Evolutionary conservation across 2,113 vertebrate genomes (phyloP), one percentile per base, ranked within the genome.

Genomic region (Turnix velox): DNA sequence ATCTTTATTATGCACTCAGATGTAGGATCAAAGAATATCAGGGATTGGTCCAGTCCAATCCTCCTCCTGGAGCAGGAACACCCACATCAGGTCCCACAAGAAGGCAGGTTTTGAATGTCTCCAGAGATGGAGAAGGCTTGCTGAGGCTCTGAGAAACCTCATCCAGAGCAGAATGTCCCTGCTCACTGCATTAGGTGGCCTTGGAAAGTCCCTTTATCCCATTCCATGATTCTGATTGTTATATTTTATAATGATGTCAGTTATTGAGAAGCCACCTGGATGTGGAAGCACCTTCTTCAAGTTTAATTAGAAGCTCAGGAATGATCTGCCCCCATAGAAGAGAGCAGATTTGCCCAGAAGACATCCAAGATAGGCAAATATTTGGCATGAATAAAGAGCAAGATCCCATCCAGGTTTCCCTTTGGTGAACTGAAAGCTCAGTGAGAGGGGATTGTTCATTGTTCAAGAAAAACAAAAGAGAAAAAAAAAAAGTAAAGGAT

Each of bases 351-450:
- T 31, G 20, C 20, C 12, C 30, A 18, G 55, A 46, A 91, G 10
- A 15, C 24, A 25, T 7, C 27, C 74, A 54, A 78, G 65, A 25
- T 1, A 24, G 45, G 13, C 10, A 77, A 37, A 45, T 12, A 12
- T 4, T 9, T 2, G 23, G 40, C 18, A 55, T 42, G 49, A 61
- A 13, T 18, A 13, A 48, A 18, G 14, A 37, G 25, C 43, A 68
- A 67, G 6, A 10, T 46, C 57, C 0, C 2, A 0, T 6, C 15
- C 71, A 19, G 31, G 31, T 42, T 16, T 18, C 24, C 2, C 0
- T n/a, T 48, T 39, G 46, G 57, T 67, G 30, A 42, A 43, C 5
- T 27, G 9, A 33, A 30, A 88, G 4, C 43, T 78, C 14, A 7
- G 2, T 17, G 23, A 59, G 49, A 42, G 45, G 35, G 37, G 8